Evolutionary conservation across 1,140 invertebrate species (phyloP).

Genomic region (Bombus terrestris): DNA sequence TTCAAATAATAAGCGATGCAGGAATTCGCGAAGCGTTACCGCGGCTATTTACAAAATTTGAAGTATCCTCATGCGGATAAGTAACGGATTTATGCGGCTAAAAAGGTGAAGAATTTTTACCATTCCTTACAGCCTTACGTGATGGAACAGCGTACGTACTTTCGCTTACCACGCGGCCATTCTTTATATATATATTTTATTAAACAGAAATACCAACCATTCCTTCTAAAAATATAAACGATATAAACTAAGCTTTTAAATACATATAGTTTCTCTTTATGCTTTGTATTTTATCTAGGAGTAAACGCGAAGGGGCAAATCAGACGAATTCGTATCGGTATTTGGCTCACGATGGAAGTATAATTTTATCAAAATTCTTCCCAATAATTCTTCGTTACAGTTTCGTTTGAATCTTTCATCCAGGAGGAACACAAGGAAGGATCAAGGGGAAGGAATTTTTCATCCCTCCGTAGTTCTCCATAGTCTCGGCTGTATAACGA

Average conservation of each 20-base stretch:
- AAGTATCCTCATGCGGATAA: slow-evolving; percentile 11
- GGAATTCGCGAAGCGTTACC: slow-evolving; percentile 24
- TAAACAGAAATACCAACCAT: not conserved
- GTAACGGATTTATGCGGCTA: not conserved
- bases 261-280: not conserved
- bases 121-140: no score
- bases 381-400: no score
- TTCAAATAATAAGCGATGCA: slow-evolving; percentile 32
- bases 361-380: not conserved
- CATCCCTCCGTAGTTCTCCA: no score
- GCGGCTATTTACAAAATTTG: slow-evolving; percentile 16
- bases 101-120: slow-evolving; percentile 13
- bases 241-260: no score
- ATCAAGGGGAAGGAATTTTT: no score
- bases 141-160: not conserved
- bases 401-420: no score
- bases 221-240: not conserved
- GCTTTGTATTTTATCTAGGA: not conserved
- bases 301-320: not conserved
- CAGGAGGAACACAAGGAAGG: no score
- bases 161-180: not conserved
- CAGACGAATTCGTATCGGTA: not conserved
- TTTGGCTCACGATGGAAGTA: not conserved
- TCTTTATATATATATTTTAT: no score
- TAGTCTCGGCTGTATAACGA: no score